These are phyloP conservation scores for Nycteola revayana DNA, from an alignment of 2,888 invertebrate genomes.

Conservation along the genomic window DNA sequence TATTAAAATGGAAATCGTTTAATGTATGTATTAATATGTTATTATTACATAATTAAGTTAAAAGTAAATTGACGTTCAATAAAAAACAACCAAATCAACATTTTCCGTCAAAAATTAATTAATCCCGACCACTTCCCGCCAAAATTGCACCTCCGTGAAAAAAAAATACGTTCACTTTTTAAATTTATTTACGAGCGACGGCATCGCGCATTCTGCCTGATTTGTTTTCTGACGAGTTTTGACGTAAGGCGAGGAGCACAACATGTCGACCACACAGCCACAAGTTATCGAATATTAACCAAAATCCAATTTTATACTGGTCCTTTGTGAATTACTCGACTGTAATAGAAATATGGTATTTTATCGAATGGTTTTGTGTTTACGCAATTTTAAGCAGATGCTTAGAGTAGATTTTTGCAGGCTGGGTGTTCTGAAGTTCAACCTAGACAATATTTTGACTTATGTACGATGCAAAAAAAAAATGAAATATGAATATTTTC, in stretches of 20 bases:
- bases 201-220: slow-evolving; percentile 51
- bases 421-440: slow-evolving; percentile 12
- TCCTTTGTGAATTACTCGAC: slow-evolving; percentile 49
- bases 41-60: no score
- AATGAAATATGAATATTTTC: no score
- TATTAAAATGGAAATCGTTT: no score
- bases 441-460: no score
- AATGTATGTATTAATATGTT: no score
- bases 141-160: slow-evolving; percentile 8
- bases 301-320: slow-evolving; percentile 66
- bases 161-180: slow-evolving; percentile 22
- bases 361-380: slow-evolving; percentile 13
- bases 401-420: slow-evolving; percentile 1
- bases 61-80: no score
- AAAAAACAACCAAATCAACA: background rate
- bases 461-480: no score
- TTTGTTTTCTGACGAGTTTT: slow-evolving; percentile 55
- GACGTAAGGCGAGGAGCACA: slow-evolving; percentile 68
- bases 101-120: background rate
- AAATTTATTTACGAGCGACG: slow-evolving; percentile 35
- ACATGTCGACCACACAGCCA: slow-evolving; percentile 55
- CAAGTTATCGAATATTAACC: slow-evolving; percentile 48
- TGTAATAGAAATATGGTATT: slow-evolving; percentile 25
- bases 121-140: background rate
- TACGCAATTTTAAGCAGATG: slow-evolving; percentile 22